Evolutionary conservation across 2,888 invertebrate genomes (phyloP), one percentile per base, ranked within the genome.

Genomic region (Melieria crassipennis): DNA sequence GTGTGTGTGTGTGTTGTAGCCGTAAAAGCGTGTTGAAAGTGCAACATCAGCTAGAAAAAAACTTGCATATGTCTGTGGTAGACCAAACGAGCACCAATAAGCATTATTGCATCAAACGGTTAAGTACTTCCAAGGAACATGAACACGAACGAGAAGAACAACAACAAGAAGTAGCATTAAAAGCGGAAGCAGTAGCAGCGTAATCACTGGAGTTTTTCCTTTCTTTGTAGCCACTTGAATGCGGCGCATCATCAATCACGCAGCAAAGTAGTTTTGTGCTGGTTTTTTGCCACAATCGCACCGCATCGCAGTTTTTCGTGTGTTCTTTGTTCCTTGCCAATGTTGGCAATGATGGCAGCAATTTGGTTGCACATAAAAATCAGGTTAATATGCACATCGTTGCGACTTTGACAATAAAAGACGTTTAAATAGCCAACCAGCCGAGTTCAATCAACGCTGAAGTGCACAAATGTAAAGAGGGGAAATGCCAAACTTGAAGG

Each of bases 191-290:
- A 30, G 30, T 30, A 30, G 30, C 30, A 67, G 68, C 70, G 65
- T 73, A 73, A 73, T 73, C 73, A 73, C 73, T 70, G 65, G 48
- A 73, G 65, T 70, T 61, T 61, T 68, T 64, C 48, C 70, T 65
- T 65, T 64, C 68, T 64, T 67, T 48, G 30, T 30, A 30, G 30
- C 30, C 30, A 30, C 30, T 30, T 30, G 30, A 30, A 30, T 48
- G 70, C 68, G 64, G 67, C 65, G 70, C 10, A 61, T 73, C 70
- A 73, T 73, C 73, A 70, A 73, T 70, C 73, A 73, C 55, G 65
- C 45, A 10, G 64, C 30, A 52, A 30, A 65, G 64, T 65, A 52
- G 42, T 13, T 46, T 13, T n/a, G 43, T 45, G 43, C 11, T 60
- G 42, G 60, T 60, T 42, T 10, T 43, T 10, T 52, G 11, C 13